Base-by-base conservation (phyloP, 2,113 vertebrate genomes). In the Asarcornis scutulata region DNA sequence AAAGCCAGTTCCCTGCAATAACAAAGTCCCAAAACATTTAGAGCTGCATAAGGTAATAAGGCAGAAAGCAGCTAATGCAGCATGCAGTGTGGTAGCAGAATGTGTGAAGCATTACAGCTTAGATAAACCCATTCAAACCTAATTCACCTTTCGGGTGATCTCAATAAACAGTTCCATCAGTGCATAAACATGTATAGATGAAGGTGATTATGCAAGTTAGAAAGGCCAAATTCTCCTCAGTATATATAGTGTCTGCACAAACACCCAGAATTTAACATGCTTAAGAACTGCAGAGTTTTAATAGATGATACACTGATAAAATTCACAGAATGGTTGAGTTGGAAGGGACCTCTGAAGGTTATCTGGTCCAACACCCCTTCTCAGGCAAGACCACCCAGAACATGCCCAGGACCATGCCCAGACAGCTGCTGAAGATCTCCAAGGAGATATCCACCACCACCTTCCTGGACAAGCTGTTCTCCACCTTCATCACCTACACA, bases 41-140 rank as follows among this genome's bases (percentile, higher is more conserved):
- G 73, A 75, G 42, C 48, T 83, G 91, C 92, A 84, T 76, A 82
- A 85, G 64, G 83, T 88, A 95, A 90, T 90, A 91, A 93, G 73
- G 83, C 86, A 95, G 92, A 89, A 91, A 93, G 83, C 58, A 93
- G 83, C 80, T 94, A 96, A 94, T 96, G 88, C 52, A 74, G 80
- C 83, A 42, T 86, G 76, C 91, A 83, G 0, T 31, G 50, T 80
- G 58, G 32, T 79, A 81, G 44, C 44, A 86, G 62, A 83, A 58
- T 62, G 11, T 17, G 68, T 60, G 56, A 72, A 78, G 60, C 60
- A 59, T 23, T 78, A 75, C 42, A 55, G 44, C 13, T 91, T 90
- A 83, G 64, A 88, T 83, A 88, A 93, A 93, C 27, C 59, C 62
- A 75, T 93, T 94, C 13, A 7, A 88, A 60, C 46, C 64, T 86